A percentile compares a stretch with the other conserved stretches of the same genome.
Evolutionary conservation across 2,113 vertebrate genomes (phyloP).

Genomic region (Solea senegalensis): DNA sequence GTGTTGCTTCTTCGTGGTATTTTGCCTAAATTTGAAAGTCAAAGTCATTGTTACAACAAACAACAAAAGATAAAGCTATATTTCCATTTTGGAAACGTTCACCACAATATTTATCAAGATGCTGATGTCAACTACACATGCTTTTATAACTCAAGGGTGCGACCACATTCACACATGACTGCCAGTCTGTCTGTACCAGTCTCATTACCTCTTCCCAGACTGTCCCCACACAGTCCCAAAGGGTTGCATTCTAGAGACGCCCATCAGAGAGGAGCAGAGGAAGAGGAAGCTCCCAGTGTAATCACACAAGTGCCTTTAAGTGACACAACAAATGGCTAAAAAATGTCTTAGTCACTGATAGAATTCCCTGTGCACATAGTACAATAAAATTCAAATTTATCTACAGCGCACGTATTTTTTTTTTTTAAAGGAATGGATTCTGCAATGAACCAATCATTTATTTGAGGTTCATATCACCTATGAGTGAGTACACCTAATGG

Average conservation of each 20-base stretch:
- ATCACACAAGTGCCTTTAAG: conserved; percentile 69
- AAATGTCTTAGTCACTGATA: conserved; percentile 4
- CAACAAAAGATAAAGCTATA: too few species aligned
- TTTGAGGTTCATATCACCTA: neutral
- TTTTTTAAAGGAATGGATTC: too few species aligned
- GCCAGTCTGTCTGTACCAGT: conserved; percentile 48
- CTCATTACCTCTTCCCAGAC: conserved; percentile 49
- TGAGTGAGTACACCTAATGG: neutral
- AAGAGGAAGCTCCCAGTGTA: conserved; percentile 70
- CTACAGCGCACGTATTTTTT: too few species aligned
- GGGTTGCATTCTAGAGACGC: conserved; percentile 62
- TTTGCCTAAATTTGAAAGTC: too few species aligned
- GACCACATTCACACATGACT: conserved; percentile 35
- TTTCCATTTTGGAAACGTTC: too few species aligned
- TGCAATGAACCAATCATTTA: too few species aligned
- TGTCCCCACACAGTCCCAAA: conserved; percentile 54
- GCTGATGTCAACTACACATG: neutral
- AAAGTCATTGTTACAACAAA: too few species aligned
- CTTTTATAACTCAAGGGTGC: conserved; percentile 37
- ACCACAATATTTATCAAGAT: too few species aligned
- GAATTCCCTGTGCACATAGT: conserved; percentile 3
- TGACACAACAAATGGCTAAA: conserved; percentile 37
- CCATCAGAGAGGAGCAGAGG: conserved; percentile 59
- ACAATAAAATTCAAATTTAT: neutral
- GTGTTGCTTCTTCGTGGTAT: too few species aligned